Percentiles rank a stretch among this genome's conserved stretches.
phyloP scores from a whole-genome alignment of 2,888 invertebrate genomes.

The Eristalis tenax region DNA sequence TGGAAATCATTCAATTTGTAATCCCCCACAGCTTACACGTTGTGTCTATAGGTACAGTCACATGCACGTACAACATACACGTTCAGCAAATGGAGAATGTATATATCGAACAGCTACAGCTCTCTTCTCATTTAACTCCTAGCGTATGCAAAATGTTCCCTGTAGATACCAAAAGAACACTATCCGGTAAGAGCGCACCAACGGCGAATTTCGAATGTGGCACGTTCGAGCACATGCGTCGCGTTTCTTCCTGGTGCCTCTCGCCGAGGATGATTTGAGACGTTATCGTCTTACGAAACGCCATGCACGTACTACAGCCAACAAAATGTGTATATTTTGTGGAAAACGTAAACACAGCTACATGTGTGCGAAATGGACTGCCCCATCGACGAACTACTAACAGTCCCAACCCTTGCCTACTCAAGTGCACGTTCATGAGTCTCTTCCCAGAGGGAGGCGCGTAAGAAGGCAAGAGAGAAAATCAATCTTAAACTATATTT shows the following conservation, averaged over 20 bases:
- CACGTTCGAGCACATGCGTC: conserved; percentile 71
- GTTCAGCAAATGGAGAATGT: neutral
- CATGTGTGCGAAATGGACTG: conserved; percentile 54
- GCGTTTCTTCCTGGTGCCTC: conserved; percentile 54
- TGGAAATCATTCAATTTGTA: conserved; percentile 61
- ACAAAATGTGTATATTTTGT: conserved; percentile 16
- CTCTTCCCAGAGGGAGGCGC: neutral
- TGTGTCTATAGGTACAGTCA: conserved; percentile 18
- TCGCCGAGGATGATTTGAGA: conserved; percentile 50
- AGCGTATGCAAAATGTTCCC: conserved; percentile 51
- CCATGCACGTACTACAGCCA: conserved; percentile 64
- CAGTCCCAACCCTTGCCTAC: neutral
- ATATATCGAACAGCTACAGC: neutral
- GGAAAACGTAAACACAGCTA: conserved; percentile 51
- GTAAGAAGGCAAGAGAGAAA: conserved; percentile 19
- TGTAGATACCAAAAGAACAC: conserved; percentile 42
- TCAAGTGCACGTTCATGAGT: neutral
- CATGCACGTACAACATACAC: conserved; percentile 6
- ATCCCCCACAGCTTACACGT: conserved; percentile 45
- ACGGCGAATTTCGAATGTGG: conserved; percentile 62
- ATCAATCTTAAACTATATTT: conserved; percentile 69
- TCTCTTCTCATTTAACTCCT: neutral
- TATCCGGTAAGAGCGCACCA: conserved; percentile 44
- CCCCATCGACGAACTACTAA: neutral
- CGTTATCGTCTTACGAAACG: conserved; percentile 70